phyloP scores from a whole-genome alignment of 2,113 vertebrate genomes.

The Hystrix brachyura region DNA sequence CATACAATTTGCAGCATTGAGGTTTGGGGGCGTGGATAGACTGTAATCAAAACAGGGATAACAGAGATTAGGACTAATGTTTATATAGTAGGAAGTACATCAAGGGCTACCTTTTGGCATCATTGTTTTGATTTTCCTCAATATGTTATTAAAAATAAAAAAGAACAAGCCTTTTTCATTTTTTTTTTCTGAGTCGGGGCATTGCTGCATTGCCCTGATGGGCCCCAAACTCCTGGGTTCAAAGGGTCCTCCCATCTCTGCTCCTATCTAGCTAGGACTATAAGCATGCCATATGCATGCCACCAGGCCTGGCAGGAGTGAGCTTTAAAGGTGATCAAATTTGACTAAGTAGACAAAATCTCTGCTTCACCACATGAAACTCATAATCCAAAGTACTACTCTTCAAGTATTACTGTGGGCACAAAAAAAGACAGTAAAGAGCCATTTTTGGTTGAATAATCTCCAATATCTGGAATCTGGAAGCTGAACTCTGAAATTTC shows the following conservation, averaged over 20 bases:
- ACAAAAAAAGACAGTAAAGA: neutral
- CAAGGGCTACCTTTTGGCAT: constrained; percentile 36
- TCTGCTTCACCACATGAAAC: constrained; percentile 41
- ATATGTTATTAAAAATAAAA: neutral
- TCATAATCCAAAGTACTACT: constrained; percentile 22
- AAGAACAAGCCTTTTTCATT: too few species aligned
- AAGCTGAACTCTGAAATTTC: neutral
- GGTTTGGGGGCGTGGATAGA: neutral
- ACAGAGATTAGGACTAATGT: neutral
- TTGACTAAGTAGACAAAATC: constrained; percentile 44
- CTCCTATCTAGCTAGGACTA: neutral
- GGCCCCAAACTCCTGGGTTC: neutral
- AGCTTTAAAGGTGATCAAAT: constrained; percentile 32
- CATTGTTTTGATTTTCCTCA: constrained; percentile 26
- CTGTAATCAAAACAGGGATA: neutral
- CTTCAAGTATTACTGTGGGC: too few species aligned
- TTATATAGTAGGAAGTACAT: constrained; percentile 9
- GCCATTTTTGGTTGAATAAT: neutral
- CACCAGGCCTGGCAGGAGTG: neutral
- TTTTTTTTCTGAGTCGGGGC: too few species aligned
- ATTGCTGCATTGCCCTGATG: neutral
- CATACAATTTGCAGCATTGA: neutral
- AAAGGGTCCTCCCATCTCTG: neutral
- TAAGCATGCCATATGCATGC: neutral
- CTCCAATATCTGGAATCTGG: neutral